Conservation (phyloP, 1,140 invertebrate species). For the Nylanderia fulva region DNA sequence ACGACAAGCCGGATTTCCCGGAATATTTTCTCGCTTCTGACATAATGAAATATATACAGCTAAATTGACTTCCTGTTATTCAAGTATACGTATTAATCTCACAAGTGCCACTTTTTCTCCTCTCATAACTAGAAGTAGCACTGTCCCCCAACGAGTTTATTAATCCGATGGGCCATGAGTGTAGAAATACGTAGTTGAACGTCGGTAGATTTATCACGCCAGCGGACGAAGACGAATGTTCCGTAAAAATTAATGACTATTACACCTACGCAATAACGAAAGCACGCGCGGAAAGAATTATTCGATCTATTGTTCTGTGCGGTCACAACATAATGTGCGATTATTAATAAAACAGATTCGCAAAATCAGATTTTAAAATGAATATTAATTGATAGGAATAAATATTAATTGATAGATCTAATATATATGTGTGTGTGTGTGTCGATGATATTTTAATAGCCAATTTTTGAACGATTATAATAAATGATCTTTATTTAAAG, state of each 20-base stretch:
- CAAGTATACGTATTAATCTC: constrained; percentile 41
- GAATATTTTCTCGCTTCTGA: neutral
- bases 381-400: neutral
- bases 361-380: neutral
- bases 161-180: constrained; percentile 49
- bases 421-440: no score
- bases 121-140: constrained; percentile 18
- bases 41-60: neutral
- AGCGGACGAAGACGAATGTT: constrained; percentile 56
- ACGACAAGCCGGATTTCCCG: neutral
- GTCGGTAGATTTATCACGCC: constrained; percentile 58
- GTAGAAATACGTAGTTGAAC: constrained; percentile 43
- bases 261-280: constrained; percentile 12
- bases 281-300: constrained; percentile 19
- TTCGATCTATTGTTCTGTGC: neutral
- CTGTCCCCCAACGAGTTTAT: constrained; percentile 46
- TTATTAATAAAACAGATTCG: constrained; percentile 24
- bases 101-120: constrained; percentile 19
- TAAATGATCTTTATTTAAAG: no score
- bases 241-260: constrained; percentile 57
- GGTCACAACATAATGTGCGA: neutral
- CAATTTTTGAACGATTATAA: neutral
- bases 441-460: neutral
- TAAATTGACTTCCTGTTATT: constrained; percentile 34
- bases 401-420: neutral